Evolutionary conservation across 2,113 vertebrate species (phyloP), one percentile per base, ranked within the genome.

Genomic region (Thalassoma bifasciatum): DNA sequence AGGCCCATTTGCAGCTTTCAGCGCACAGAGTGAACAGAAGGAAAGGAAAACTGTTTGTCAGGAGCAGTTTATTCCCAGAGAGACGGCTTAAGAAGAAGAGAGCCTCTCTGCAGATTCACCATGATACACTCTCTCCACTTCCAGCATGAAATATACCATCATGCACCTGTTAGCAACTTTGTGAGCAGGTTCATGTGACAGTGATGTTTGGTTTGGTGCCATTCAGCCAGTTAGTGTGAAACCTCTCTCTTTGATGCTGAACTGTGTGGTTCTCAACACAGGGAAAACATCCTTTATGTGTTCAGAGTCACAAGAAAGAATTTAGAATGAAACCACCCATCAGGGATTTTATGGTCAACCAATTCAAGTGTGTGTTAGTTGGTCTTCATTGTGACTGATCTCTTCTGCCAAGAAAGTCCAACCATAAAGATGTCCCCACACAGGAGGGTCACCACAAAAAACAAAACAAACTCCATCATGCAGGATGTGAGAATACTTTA

Each of bases 91-190:
- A 54, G 46, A 38, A 40, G 14, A 58, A 65, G 38, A 10, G 51
- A n/a, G 21, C 17, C 9, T 19, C 53, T 66, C 22, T 61, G 47
- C 60, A 72, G 24, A 75, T 37, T 12, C 16, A 21, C 40, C 34
- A 46, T n/a, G 6, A 59, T 34, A 10, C 21, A 56, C 70, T 66
- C 71, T 42, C 42, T 46, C 56, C 36, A 61, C 53, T 49, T 54
- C 5, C 5, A 21, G 38, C 47, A 40, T 61, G 11, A 52, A 53
- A 61, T 47, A n/a, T 5, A 17, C 38, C 26, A 21, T 53, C 47
- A 23, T 50, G 49, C 30, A 24, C 7, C 21, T n/a, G 40, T 66
- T 40, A 71, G 60, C 61, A 56, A 22, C 24, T 66, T 44, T 34
- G 23, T 64, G 65, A 47, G 8, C 17, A 34, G 10, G 47, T 30